phyloP scores from a whole-genome alignment of 2,113 vertebrate species.

The Lophotis ruficrista region DNA sequence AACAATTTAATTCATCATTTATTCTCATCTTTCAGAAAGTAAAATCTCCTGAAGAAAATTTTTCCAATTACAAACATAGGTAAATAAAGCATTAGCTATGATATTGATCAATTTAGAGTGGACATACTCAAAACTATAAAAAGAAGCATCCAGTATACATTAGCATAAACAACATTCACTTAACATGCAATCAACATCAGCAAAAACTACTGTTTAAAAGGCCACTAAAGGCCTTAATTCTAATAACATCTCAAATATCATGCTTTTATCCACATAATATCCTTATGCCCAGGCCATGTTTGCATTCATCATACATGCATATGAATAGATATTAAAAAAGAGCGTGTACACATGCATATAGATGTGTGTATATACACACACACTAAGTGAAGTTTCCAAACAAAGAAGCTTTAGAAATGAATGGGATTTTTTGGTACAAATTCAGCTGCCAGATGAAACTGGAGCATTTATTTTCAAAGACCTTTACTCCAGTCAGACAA shows the following conservation, averaged over 20 bases:
- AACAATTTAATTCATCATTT: neutral
- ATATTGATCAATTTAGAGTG: neutral
- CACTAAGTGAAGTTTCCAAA: neutral
- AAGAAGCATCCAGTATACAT: neutral
- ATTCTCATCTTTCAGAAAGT: neutral
- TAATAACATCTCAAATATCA: neutral
- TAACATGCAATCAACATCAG: neutral
- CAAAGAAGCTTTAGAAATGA: neutral
- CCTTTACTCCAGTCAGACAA: neutral
- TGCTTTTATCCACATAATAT: neutral
- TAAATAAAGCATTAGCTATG: neutral
- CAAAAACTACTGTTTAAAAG: neutral
- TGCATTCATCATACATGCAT: neutral
- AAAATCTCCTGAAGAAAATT: accelerated
- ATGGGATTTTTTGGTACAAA: neutral
- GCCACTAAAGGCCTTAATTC: neutral
- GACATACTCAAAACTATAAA: neutral
- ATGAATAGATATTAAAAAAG: accelerated
- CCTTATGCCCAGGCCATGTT: neutral
- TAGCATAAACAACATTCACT: neutral
- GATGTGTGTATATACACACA: too few relatives aligned
- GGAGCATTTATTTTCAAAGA: neutral
- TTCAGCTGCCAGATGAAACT: neutral
- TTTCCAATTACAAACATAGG: neutral
- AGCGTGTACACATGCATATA: neutral